A percentile compares a stretch with the other conserved stretches of the same genome.
Conservation (phyloP, 92 coral and sea anemone genomes). For the Porites cylindrica region DNA sequence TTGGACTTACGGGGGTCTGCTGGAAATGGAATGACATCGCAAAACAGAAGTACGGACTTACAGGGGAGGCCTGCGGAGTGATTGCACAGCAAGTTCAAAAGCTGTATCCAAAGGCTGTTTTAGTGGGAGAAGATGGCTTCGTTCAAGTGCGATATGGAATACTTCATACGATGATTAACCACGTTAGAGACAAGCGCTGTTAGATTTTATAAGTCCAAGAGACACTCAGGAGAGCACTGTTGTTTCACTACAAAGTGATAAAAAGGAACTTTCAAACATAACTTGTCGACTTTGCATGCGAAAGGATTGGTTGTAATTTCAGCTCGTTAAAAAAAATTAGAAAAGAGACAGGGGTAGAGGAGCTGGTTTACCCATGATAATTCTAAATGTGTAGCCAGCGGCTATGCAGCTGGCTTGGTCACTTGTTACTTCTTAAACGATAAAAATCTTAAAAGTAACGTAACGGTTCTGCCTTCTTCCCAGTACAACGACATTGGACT, state of each 20-base stretch:
- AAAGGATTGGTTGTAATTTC: no score
- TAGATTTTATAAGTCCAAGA: no score
- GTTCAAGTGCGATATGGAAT: conserved; percentile 37
- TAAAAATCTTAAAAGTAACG: conserved; percentile 49
- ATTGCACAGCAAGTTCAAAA: conserved; percentile 67
- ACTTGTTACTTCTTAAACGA: conserved; percentile 32
- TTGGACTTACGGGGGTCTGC: conserved; percentile 59
- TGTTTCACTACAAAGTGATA: no score
- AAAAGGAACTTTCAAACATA: no score
- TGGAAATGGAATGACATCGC: conserved; percentile 73
- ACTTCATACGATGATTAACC: neutral
- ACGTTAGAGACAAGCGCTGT: neutral
- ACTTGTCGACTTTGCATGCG: no score
- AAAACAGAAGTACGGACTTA: conserved; percentile 35
- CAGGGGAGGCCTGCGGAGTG: conserved; percentile 63
- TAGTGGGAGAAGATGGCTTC: conserved; percentile 46
- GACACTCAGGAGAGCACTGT: no score
- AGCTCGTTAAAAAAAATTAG: no score
- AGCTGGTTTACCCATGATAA: neutral
- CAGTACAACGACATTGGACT: conserved; percentile 44
- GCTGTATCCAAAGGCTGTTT: conserved; percentile 61
- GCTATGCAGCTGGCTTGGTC: no score
- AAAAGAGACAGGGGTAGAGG: no score
- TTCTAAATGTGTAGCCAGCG: neutral
- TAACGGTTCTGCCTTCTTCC: conserved; percentile 59